phyloP scores from a whole-genome alignment of 2,113 vertebrate genomes.

The Pollachius pollachius region DNA sequence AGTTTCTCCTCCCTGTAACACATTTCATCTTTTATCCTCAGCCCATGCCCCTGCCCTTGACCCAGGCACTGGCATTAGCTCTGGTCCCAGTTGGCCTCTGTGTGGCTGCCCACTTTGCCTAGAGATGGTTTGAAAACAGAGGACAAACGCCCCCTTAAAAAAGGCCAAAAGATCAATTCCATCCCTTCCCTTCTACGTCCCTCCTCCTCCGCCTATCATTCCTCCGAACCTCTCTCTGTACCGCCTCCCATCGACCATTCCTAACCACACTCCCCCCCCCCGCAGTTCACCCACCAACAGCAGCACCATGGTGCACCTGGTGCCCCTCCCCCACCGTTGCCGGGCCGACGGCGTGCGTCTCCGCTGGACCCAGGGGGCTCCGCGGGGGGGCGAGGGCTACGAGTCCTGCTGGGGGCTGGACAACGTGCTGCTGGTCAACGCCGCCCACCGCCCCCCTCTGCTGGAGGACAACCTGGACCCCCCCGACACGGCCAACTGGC shows the following conservation, averaged over 20 bases:
- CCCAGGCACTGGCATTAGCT: too few relatives aligned
- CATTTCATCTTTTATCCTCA: too few relatives aligned
- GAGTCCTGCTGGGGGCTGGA: conserved; percentile 97
- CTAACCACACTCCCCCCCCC: conserved; percentile 22
- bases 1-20: too few relatives aligned
- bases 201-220: conserved; percentile 30
- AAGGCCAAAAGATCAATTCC: too few relatives aligned
- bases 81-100: too few relatives aligned
- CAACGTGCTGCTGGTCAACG: conserved; percentile 90
- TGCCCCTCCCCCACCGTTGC: conserved; percentile 83
- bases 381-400: conserved; percentile 83
- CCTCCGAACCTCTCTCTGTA: conserved; percentile 27
- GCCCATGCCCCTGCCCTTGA: too few relatives aligned
- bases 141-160: too few relatives aligned
- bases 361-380: conserved; percentile 89
- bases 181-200: too few relatives aligned
- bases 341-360: conserved; percentile 81
- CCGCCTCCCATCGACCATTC: conserved; percentile 50
- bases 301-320: conserved; percentile 90
- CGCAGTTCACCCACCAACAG: conserved; percentile 89
- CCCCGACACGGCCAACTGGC: conserved; percentile 95
- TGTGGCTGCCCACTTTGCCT: too few relatives aligned
- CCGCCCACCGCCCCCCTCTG: conserved; percentile 83
- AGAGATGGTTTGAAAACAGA: too few relatives aligned
- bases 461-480: conserved; percentile 94